These are phyloP conservation scores for Caenorhabditis parvicauda DNA, from an alignment of 2,888 invertebrate species.

Conservation along the genomic window DNA sequence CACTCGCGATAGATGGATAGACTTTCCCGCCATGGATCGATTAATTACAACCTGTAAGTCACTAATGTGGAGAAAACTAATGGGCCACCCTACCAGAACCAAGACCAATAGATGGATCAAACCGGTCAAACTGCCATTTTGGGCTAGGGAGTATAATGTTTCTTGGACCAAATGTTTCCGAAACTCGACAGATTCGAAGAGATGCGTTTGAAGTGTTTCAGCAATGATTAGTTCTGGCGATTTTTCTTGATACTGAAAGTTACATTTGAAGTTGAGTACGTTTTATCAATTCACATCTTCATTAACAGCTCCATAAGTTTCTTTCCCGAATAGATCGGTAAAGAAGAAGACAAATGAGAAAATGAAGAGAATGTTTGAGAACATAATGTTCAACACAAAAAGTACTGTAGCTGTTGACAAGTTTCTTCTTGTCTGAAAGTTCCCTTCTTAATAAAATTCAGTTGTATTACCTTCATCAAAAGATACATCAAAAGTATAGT, in stretches of 20 bases:
- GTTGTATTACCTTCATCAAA: conserved; percentile 19
- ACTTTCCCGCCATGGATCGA: conserved; percentile 59
- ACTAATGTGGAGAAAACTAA: not conserved
- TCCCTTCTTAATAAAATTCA: not conserved
- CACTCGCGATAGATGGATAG: conserved; percentile 51
- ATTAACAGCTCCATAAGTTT: conserved; percentile 42
- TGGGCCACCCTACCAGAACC: conserved; percentile 40
- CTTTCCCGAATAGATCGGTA: conserved; percentile 42
- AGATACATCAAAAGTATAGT: conserved; percentile 49
- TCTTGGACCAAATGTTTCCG: conserved; percentile 57
- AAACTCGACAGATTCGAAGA: conserved; percentile 55
- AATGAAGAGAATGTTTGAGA: conserved; percentile 58
- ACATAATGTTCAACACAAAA: conserved; percentile 51
- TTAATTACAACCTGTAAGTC: conserved; percentile 48
- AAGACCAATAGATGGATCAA: conserved; percentile 58
- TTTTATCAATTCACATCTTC: conserved; percentile 35
- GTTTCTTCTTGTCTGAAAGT: conserved; percentile 42
- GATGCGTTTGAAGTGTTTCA: conserved; percentile 58
- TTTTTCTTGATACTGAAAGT: conserved; percentile 37
- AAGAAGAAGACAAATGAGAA: conserved; percentile 56
- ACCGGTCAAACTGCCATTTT: conserved; percentile 57
- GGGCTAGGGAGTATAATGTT: conserved; percentile 57
- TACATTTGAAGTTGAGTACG: not conserved
- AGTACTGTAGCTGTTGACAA: conserved; percentile 59
- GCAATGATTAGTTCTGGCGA: conserved; percentile 47